phyloP scores from a whole-genome alignment of 2,888 invertebrate genomes.

The Uloborus plumipes region DNA sequence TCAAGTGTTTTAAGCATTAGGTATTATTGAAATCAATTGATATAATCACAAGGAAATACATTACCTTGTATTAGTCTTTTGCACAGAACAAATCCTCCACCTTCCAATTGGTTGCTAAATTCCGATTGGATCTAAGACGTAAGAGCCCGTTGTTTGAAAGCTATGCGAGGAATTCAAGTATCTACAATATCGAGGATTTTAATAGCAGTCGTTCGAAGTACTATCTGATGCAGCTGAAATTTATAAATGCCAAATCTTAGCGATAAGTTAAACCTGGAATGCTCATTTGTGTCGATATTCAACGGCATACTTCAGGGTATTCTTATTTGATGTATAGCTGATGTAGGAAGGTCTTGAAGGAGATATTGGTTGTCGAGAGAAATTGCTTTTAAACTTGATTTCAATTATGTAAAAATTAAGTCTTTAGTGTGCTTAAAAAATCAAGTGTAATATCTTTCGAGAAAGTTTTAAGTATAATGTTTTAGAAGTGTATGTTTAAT shows the following conservation, averaged over 20 bases:
- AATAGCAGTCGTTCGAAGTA: slow-evolving; percentile 27
- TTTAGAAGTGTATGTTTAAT: too few species aligned
- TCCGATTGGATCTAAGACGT: slow-evolving; percentile 23
- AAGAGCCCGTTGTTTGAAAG: slow-evolving; percentile 22
- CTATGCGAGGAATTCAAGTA: slow-evolving; percentile 29
- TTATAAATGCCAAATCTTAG: slow-evolving; percentile 38
- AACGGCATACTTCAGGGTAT: slow-evolving; percentile 23
- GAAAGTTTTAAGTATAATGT: too few species aligned
- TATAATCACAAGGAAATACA: too few species aligned
- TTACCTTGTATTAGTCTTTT: too few species aligned
- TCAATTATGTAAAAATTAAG: too few species aligned
- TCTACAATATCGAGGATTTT: slow-evolving; percentile 27
- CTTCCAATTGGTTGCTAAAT: slow-evolving; percentile 7
- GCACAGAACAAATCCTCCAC: too few species aligned
- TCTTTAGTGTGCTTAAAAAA: too few species aligned
- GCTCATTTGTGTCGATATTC: slow-evolving; percentile 32
- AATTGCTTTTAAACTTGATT: too few species aligned
- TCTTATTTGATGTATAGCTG: slow-evolving; percentile 43
- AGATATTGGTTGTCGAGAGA: not conserved
- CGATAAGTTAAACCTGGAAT: slow-evolving; percentile 28
- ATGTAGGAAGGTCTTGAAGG: slow-evolving; percentile 5
- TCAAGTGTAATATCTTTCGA: too few species aligned
- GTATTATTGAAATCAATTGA: too few species aligned
- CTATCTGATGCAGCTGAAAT: slow-evolving; percentile 25
- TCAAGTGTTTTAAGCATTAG: too few species aligned